These are phyloP conservation scores for Myoxocephalus aenaeus DNA, from an alignment of 2,797 vertebrate species.

Conservation along the genomic window DNA sequence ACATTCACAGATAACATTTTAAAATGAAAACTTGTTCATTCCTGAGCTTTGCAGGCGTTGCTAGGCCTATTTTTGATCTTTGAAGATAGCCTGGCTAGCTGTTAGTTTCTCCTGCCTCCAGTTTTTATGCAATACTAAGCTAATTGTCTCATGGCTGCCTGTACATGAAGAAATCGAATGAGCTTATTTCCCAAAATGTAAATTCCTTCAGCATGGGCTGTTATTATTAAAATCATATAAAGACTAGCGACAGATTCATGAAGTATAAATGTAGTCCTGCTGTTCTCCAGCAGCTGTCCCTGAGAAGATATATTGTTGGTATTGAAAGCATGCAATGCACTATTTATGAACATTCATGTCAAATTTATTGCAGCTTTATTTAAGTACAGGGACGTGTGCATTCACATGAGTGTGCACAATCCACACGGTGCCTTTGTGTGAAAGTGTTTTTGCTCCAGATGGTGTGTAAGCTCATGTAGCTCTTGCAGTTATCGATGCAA, in stretches of 20 bases:
- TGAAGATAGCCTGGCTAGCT: not conserved
- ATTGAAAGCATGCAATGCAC: slow-evolving; percentile 52
- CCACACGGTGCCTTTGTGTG: slow-evolving; percentile 3
- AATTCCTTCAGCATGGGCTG: not conserved
- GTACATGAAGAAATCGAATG: not conserved
- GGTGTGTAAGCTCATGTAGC: slow-evolving; percentile 51
- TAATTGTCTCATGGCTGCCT: not conserved
- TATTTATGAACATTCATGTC: slow-evolving; percentile 68
- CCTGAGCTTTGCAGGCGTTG: not conserved
- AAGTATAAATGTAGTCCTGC: slow-evolving; percentile 29
- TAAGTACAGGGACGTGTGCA: slow-evolving; percentile 20
- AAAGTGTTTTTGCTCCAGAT: slow-evolving; percentile 58
- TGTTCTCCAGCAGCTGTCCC: slow-evolving; percentile 31
- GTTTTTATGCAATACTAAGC: not conserved
- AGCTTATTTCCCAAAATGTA: not conserved
- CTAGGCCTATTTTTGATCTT: not conserved
- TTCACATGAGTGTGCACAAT: slow-evolving; percentile 33
- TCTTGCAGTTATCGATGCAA: slow-evolving; percentile 49
- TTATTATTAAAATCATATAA: slow-evolving; percentile 21
- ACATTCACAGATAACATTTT: not conserved
- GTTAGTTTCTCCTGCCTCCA: not conserved
- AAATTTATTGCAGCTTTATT: slow-evolving; percentile 62
- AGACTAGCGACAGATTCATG: slow-evolving; percentile 17
- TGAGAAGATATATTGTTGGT: slow-evolving; percentile 30
- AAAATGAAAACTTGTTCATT: not conserved